Conservation (phyloP, 2,888 invertebrate species). For the Mythimna impura region DNA sequence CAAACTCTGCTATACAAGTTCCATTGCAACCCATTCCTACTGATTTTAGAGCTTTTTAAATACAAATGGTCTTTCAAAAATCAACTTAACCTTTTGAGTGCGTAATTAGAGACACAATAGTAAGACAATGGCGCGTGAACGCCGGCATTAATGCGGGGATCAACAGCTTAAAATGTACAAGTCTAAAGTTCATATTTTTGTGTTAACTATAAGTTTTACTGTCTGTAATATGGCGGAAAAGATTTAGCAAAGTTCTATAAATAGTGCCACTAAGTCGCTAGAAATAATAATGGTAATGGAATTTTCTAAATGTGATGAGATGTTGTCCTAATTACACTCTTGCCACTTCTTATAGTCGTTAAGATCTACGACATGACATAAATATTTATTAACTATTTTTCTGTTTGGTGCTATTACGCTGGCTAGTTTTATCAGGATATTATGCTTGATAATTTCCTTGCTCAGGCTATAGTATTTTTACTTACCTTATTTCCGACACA, state of each 20-base stretch:
- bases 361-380: slow-evolving; percentile 30
- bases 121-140: too few species aligned
- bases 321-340: slow-evolving; percentile 41
- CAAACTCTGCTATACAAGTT: too few species aligned
- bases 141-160: too few species aligned
- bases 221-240: background rate
- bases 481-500: too few species aligned
- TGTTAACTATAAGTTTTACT: too few species aligned
- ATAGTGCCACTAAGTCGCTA: background rate
- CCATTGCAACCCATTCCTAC: too few species aligned
- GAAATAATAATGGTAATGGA: slow-evolving; percentile 25
- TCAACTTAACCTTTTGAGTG: too few species aligned
- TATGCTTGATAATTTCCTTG: background rate
- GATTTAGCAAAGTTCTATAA: background rate
- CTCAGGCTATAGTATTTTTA: background rate
- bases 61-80: too few species aligned
- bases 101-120: too few species aligned
- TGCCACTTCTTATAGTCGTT: slow-evolving; percentile 43
- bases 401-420: background rate
- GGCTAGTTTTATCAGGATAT: background rate
- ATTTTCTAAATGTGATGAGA: slow-evolving; percentile 34
- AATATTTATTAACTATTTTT: slow-evolving; percentile 45
- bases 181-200: too few species aligned
- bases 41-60: too few species aligned
- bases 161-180: too few species aligned